Conservation (phyloP, 1,140 invertebrate genomes). For the Scaptomyza pallida region DNA sequence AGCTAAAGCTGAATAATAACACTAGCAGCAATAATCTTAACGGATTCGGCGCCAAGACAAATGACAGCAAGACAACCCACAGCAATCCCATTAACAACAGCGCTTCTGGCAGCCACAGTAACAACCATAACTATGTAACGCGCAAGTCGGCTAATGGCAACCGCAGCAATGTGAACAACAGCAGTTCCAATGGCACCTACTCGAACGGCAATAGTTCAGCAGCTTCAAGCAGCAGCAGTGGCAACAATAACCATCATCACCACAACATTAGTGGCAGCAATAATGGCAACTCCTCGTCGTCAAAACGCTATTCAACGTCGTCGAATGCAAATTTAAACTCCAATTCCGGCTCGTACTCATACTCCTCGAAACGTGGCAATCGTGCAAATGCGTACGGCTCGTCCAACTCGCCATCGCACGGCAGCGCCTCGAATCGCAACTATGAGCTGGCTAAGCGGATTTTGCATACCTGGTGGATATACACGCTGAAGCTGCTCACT, state of each 20-base stretch:
- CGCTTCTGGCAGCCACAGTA: conserved; percentile 27
- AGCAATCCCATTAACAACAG: conserved; percentile 8
- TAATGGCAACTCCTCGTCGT: conserved; percentile 80
- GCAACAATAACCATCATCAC: conserved; percentile 17
- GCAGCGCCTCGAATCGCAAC: conserved; percentile 66
- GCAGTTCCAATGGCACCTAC: conserved; percentile 49
- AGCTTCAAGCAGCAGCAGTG: conserved; percentile 18
- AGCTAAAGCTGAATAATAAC: conserved; percentile 34
- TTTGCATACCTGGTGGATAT: conserved; percentile 86
- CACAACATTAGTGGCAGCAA: conserved; percentile 49
- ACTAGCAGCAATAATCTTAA: conserved; percentile 25
- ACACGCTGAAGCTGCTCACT: conserved; percentile 87
- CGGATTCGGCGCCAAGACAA: conserved; percentile 18
- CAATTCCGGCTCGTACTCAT: conserved; percentile 71
- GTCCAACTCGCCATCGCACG: conserved; percentile 67
- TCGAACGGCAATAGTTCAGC: conserved; percentile 47
- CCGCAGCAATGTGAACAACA: conserved; percentile 3
- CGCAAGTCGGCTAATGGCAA: conserved; percentile 47
- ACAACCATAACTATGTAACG: conserved; percentile 29
- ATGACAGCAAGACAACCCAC: conserved; percentile 29
- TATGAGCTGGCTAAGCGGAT: conserved; percentile 80
- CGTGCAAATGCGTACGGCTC: conserved; percentile 57
- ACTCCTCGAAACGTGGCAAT: conserved; percentile 70
- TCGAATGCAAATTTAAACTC: conserved; percentile 70
- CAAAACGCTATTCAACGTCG: conserved; percentile 68